Conservation (phyloP, 2,797 vertebrate genomes). For the Alauda arvensis region DNA sequence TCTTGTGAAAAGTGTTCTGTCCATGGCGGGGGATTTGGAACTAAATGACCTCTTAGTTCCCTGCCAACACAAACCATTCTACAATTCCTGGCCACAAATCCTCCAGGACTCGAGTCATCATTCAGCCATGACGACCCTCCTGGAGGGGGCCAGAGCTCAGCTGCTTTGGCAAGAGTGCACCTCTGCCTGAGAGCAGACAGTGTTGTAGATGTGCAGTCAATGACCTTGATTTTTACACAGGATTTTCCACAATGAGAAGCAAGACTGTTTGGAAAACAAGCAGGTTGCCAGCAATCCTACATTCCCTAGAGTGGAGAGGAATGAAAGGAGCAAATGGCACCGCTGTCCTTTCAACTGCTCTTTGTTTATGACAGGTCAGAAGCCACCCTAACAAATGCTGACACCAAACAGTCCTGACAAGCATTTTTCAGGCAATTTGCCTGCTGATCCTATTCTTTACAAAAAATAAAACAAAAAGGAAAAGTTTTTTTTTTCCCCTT, state of each 20-base stretch:
- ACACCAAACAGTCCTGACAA: not conserved
- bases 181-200: not conserved
- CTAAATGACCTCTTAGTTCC: not conserved
- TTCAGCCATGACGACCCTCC: not conserved
- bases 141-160: not conserved
- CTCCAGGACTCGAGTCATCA: not conserved
- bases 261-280: not conserved
- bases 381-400: not conserved
- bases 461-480: too few relatives aligned
- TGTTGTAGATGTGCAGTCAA: fast-evolving
- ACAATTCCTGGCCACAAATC: not conserved
- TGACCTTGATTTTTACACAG: not conserved
- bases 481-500: fast-evolving
- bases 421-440: not conserved
- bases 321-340: not conserved
- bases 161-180: not conserved
- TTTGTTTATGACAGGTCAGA: constrained; percentile 3
- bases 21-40: not conserved
- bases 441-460: not conserved
- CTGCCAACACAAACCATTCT: not conserved
- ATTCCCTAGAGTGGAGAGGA: not conserved
- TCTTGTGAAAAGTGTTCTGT: not conserved
- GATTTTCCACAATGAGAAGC: not conserved
- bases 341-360: not conserved
- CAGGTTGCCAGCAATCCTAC: not conserved